Evolutionary conservation across 2,888 invertebrate species (phyloP).

Genomic region (Drosophila merina): DNA sequence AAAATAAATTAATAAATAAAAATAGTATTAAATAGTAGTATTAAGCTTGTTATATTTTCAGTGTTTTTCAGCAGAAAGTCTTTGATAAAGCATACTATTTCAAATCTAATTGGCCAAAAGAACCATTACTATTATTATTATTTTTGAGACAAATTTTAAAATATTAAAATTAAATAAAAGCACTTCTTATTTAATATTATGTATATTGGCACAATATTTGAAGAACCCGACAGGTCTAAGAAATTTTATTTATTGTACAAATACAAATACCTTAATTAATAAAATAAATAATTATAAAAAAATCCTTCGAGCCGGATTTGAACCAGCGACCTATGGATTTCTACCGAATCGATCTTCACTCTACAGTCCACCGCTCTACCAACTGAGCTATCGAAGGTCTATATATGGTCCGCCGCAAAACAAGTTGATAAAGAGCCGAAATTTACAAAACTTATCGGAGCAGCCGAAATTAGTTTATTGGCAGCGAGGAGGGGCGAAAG

Average conservation of each 20-base stretch:
- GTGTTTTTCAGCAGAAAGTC: neutral
- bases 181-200: too few relatives aligned
- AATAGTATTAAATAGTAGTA: neutral
- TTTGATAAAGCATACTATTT: neutral
- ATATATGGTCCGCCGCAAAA: constrained; percentile 24
- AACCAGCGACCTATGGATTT: constrained; percentile 82
- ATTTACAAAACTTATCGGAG: constrained; percentile 35
- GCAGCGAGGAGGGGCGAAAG: neutral
- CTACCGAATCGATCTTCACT: constrained; percentile 40
- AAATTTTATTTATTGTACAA: too few relatives aligned
- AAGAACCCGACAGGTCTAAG: too few relatives aligned
- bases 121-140: neutral
- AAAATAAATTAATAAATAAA: neutral
- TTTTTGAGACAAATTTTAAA: too few relatives aligned
- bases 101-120: neutral
- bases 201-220: too few relatives aligned
- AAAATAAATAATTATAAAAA: constrained; percentile 41
- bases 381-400: constrained; percentile 82
- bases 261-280: neutral
- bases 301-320: constrained; percentile 82
- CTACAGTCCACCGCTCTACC: constrained; percentile 83
- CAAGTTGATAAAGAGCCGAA: constrained; percentile 27
- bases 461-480: constrained; percentile 22
- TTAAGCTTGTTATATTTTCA: too few relatives aligned
- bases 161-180: too few relatives aligned